Conservation (phyloP, 2,113 vertebrate species). For the Sceloporus undulatus region DNA sequence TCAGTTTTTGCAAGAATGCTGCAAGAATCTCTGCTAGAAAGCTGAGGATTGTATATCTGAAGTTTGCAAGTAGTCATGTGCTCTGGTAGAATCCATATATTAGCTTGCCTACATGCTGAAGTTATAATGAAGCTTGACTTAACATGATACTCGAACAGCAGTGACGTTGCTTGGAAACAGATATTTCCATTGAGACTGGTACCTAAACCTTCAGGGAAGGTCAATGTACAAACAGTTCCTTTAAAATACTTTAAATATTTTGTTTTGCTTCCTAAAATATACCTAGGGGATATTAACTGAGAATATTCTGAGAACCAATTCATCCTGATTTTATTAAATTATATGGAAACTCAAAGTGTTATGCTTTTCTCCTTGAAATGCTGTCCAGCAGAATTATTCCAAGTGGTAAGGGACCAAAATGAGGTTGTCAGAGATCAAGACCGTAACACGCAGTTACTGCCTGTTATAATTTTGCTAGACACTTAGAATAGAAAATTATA, state of each 20-base stretch:
- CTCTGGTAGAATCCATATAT: neutral
- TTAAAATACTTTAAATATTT: neutral
- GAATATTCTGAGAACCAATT: neutral
- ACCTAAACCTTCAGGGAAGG: neutral
- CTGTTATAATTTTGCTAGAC: too few species aligned
- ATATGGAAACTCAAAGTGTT: neutral
- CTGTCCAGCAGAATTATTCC: too few species aligned
- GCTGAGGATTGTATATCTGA: neutral
- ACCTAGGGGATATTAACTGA: neutral
- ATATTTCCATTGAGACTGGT: neutral
- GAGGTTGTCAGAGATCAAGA: too few species aligned
- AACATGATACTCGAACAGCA: neutral
- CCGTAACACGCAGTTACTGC: too few species aligned
- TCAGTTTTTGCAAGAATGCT: neutral
- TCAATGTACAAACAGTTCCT: neutral
- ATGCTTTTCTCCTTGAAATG: too few species aligned
- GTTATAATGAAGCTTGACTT: neutral
- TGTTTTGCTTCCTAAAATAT: neutral
- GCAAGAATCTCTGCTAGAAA: neutral
- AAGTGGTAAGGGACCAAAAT: too few species aligned
- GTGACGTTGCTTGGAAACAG: neutral
- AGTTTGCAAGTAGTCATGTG: neutral
- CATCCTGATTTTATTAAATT: neutral
- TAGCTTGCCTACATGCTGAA: neutral
- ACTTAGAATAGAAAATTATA: too few species aligned